Conservation (phyloP, 2,888 invertebrate genomes). For the Dolomedes plantarius region DNA sequence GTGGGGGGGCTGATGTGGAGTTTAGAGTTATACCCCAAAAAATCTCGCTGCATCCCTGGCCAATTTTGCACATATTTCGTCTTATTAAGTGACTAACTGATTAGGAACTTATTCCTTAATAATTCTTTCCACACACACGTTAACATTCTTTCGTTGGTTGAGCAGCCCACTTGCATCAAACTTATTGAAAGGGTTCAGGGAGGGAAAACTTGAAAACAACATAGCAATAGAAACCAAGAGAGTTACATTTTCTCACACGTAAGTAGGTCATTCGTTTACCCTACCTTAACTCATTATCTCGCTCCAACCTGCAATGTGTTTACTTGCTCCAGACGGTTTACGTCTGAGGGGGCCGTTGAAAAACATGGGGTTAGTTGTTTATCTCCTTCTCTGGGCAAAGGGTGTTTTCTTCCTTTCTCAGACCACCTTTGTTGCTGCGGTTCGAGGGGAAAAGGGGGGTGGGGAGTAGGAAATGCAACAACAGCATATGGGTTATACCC, state of each 20-base stretch:
- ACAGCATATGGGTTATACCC: conserved; percentile 3
- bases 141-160: no score
- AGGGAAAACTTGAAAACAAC: no score
- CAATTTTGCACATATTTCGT: no score
- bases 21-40: no score
- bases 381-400: background rate
- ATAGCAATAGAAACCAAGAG: no score
- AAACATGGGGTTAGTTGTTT: conserved; percentile 1
- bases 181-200: no score
- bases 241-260: conserved; percentile 15
- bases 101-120: no score
- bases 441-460: background rate
- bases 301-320: background rate
- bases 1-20: no score
- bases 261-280: conserved; percentile 1
- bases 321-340: background rate
- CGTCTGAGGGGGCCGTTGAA: background rate
- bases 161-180: no score
- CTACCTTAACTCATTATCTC: background rate
- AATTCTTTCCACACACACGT: no score
- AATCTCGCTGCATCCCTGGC: no score
- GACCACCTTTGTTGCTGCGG: background rate
- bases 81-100: no score
- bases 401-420: background rate
- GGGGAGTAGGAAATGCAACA: background rate